Conservation (phyloP, 2,888 invertebrate genomes). For the Agapostemon virescens region DNA sequence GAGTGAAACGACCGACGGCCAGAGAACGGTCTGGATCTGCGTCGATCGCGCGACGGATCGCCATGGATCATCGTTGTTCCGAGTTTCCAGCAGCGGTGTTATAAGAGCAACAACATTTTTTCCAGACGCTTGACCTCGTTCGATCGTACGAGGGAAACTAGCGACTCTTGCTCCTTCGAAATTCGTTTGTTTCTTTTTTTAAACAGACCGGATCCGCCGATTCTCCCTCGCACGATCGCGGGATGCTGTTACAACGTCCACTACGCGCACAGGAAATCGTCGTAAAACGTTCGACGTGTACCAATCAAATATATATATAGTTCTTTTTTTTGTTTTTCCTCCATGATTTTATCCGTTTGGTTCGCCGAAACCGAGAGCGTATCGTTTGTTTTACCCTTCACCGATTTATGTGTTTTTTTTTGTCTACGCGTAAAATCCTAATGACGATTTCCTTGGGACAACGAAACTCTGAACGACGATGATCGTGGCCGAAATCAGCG, state of each 20-base stretch:
- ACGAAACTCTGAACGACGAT: constrained; percentile 59
- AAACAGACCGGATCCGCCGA: not conserved
- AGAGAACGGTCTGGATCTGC: constrained; percentile 53
- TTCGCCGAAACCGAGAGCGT: constrained; percentile 41
- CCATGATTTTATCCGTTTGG: constrained; percentile 15
- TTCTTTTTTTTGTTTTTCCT: constrained; percentile 6
- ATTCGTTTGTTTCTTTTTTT: not conserved
- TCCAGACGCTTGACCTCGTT: not conserved
- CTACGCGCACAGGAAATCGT: constrained; percentile 48
- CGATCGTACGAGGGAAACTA: constrained; percentile 47
- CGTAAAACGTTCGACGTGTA: constrained; percentile 10
- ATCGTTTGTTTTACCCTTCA: constrained; percentile 48
- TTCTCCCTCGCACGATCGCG: constrained; percentile 47
- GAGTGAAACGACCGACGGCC: constrained; percentile 52
- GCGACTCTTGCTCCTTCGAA: not conserved
- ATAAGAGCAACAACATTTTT: constrained; percentile 36
- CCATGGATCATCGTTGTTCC: constrained; percentile 57
- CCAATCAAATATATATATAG: constrained; percentile 3
- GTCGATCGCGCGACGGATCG: constrained; percentile 51
- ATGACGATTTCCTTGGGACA: constrained; percentile 49
- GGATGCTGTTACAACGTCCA: constrained; percentile 54
- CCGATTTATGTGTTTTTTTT: constrained; percentile 29
- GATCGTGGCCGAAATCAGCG: constrained; percentile 67
- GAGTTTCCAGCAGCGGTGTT: constrained; percentile 52
- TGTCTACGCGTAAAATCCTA: constrained; percentile 26